phyloP scores from a whole-genome alignment of 2,888 invertebrate genomes.

The Xanthorhoe spadicearia region DNA sequence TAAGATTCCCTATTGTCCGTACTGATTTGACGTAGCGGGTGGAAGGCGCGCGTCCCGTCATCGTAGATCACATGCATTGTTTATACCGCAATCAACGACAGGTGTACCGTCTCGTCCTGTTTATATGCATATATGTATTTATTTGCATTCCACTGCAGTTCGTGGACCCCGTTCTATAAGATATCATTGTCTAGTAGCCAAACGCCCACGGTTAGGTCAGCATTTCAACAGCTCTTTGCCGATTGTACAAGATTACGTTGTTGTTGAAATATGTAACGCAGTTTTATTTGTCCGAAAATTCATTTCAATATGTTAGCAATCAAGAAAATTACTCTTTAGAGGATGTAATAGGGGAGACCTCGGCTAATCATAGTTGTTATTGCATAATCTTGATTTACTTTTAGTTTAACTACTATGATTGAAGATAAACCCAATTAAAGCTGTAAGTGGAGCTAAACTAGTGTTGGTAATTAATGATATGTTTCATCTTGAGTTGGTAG shows the following conservation, averaged over 20 bases:
- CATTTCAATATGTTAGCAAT: conserved; percentile 4
- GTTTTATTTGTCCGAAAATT: conserved; percentile 13
- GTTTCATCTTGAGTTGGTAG: conserved; percentile 17
- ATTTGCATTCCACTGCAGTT: conserved; percentile 82
- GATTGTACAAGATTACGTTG: conserved; percentile 55
- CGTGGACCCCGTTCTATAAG: conserved; percentile 70
- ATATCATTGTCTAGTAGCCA: conserved; percentile 63
- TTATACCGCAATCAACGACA: conserved; percentile 76
- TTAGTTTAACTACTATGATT: conserved; percentile 6
- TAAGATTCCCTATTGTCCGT: conserved; percentile 32
- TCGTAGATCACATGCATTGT: conserved; percentile 72
- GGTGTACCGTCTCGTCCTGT: conserved; percentile 79
- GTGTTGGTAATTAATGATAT: conserved; percentile 11
- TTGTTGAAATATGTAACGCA: conserved; percentile 11
- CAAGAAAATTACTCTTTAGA: conserved; percentile 4
- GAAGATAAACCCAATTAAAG: conserved; percentile 18
- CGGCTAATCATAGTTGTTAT: conserved; percentile 15
- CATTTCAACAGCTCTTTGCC: conserved; percentile 64
- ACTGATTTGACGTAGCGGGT: conserved; percentile 41
- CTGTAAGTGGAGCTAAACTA: conserved; percentile 16
- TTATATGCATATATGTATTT: conserved; percentile 73
- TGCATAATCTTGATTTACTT: conserved; percentile 7
- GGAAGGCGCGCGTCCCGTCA: conserved; percentile 52
- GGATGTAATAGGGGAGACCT: conserved; percentile 8
- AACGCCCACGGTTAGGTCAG: conserved; percentile 67